Evolutionary conservation across 2,888 invertebrate species (phyloP).

Genomic region (Rhagium mordax): DNA sequence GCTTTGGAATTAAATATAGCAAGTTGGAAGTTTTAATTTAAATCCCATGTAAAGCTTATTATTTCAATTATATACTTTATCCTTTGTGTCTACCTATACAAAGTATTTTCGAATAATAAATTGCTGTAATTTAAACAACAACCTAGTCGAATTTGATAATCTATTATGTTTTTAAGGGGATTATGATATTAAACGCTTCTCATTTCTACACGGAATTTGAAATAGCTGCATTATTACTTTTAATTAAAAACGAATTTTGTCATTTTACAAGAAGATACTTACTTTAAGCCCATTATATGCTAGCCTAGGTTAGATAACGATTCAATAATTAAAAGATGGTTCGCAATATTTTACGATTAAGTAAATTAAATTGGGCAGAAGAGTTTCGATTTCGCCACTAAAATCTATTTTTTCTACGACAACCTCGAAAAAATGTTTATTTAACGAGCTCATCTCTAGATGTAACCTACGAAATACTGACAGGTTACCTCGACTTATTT

Average conservation of each 20-base stretch:
- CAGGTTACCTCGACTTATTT: no score
- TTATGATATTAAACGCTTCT: background rate
- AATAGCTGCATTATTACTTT: background rate
- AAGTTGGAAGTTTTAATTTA: conserved; percentile 24
- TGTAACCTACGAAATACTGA: no score
- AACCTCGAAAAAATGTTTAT: no score
- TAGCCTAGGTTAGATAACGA: background rate
- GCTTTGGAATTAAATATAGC: conserved; percentile 20
- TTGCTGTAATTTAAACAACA: conserved; percentile 9
- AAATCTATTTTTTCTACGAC: no score
- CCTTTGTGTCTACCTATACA: conserved; percentile 1
- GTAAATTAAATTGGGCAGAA: no score
- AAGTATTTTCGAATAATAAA: conserved; percentile 2
- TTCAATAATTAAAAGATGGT: no score
- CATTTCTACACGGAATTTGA: background rate
- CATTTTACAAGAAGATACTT: background rate
- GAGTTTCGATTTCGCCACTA: no score
- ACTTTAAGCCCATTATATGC: background rate
- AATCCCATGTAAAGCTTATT: conserved; percentile 28
- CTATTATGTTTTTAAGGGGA: conserved; percentile 27
- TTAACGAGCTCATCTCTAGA: no score
- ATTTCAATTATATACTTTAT: conserved; percentile 30
- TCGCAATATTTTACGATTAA: no score
- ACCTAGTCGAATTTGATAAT: conserved; percentile 15
- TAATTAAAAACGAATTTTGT: background rate